Evolutionary conservation across 2,113 vertebrate genomes (phyloP), one percentile per base, ranked within the genome.

Genomic region (Elachura formosa): DNA sequence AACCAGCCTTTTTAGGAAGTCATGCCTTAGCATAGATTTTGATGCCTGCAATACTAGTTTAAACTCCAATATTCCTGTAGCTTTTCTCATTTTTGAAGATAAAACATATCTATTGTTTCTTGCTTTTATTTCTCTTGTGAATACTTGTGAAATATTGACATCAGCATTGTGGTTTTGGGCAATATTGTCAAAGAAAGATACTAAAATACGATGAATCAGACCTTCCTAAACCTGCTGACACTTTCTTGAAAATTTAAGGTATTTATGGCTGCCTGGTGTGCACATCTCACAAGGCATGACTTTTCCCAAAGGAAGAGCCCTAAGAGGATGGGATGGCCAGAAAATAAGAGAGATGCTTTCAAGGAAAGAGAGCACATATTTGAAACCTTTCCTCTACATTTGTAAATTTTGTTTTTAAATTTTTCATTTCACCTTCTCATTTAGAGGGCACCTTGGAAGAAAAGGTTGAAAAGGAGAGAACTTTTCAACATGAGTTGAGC

Each of bases 121-220:
- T 81, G 55, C 33, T 84, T 94, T 92, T 72, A 64, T 93, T 89
- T 91, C n/a, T 76, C 36, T 91, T 25, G 29, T 82, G 66, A 79
- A 61, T 76, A 51, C 38, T 84, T 95, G 67, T 79, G 67, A 94
- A 91, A 82, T 45, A 71, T 56, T 83, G 82, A 79, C 31, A 69
- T 76, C 66, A 67, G 12, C 49, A 52, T 68, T 61, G 41, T 73
- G 45, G 14, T 24, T 94, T 69, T 61, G 67, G 49, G 75, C 41
- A 58, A 66, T 79, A 56, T 22, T 45, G 22, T 80, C n/a, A 84
- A 76, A 81, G 36, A n/a, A 43, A 92, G n/a, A 43, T 63, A 48
- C 19, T 87, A 76, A 81, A 89, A 89, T 48, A 45, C 78, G 13
- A 20, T 17, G 16, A 84, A 28, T 15, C 26, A 52, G n/a, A 43